phyloP scores from a whole-genome alignment of 2,888 invertebrate species.

The Zele albiditarsus region DNA sequence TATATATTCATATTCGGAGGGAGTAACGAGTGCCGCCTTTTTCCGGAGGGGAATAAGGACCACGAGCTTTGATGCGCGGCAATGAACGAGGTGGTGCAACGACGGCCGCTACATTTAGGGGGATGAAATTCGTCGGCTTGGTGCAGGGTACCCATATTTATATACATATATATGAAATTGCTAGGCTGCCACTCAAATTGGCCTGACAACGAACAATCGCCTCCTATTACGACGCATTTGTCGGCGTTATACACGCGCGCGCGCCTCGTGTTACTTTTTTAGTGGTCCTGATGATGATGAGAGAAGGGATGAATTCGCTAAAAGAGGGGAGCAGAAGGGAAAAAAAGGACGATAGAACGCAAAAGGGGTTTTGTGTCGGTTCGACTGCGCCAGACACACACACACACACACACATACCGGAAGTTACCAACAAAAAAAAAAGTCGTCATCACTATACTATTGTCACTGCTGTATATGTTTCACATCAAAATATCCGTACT shows the following conservation, averaged over 20 bases:
- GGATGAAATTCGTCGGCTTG: background rate
- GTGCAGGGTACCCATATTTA: slow-evolving; percentile 50
- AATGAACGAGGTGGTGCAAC: slow-evolving; percentile 5
- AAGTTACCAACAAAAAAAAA: background rate
- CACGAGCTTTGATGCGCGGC: slow-evolving; percentile 32
- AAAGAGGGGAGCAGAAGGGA: background rate
- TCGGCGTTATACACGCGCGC: slow-evolving; percentile 56
- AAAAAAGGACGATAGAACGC: background rate
- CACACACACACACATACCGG: background rate
- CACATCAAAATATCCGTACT: background rate
- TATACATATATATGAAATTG: slow-evolving; percentile 57
- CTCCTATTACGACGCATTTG: slow-evolving; percentile 70
- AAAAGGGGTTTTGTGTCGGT: background rate
- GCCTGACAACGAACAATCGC: slow-evolving; percentile 71
- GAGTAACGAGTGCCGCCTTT: slow-evolving; percentile 50
- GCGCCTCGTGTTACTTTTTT: slow-evolving; percentile 53
- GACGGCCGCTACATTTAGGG: slow-evolving; percentile 10
- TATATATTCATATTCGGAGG: slow-evolving; percentile 12
- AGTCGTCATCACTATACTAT: background rate
- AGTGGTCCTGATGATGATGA: slow-evolving; percentile 30
- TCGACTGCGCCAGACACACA: no score
- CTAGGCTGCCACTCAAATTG: slow-evolving; percentile 71
- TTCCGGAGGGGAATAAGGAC: slow-evolving; percentile 57
- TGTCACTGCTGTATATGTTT: background rate
- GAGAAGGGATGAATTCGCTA: slow-evolving; percentile 16